Percentiles rank a stretch among this genome's conserved stretches.
Evolutionary conservation across 1,140 invertebrate genomes (phyloP).

Genomic region (Telenomus remus): DNA sequence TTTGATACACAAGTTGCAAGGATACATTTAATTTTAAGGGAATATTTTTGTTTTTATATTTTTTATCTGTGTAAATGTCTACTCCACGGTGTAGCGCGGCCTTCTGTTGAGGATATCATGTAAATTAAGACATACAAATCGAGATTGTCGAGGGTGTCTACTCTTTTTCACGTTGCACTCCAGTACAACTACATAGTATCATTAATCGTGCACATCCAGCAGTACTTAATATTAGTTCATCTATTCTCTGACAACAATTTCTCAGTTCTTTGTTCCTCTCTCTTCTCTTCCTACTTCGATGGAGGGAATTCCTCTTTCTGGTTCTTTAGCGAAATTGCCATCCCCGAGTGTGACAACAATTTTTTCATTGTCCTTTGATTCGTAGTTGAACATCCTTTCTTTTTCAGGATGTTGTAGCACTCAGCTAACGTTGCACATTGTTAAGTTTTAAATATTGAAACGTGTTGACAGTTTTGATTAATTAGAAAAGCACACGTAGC

Average conservation of each 20-base stretch:
- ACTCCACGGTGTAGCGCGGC: conserved; percentile 65
- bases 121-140: conserved; percentile 68
- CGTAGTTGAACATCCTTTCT: not conserved
- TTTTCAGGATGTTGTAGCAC: not conserved
- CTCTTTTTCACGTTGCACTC: conserved; percentile 64
- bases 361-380: too few relatives aligned
- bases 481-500: too few relatives aligned
- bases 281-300: conserved; percentile 3
- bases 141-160: conserved; percentile 47
- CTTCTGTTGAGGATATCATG: conserved; percentile 74
- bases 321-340: too few relatives aligned
- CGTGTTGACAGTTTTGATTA: too few relatives aligned
- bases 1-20: conserved; percentile 69
- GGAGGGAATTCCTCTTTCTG: not conserved
- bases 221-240: conserved; percentile 67
- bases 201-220: conserved; percentile 65
- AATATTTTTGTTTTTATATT: conserved; percentile 71
- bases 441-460: too few relatives aligned
- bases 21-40: conserved; percentile 39
- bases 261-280: conserved; percentile 9
- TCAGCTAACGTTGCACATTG: too few relatives aligned
- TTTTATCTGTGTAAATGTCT: conserved; percentile 72
- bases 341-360: too few relatives aligned
- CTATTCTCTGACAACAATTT: not conserved
- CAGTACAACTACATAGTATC: conserved; percentile 70